Percentiles rank a stretch among this genome's conserved stretches.
phyloP scores from a whole-genome alignment of 2,888 invertebrate genomes.

The Scaptomyza cyrtandrae region DNA sequence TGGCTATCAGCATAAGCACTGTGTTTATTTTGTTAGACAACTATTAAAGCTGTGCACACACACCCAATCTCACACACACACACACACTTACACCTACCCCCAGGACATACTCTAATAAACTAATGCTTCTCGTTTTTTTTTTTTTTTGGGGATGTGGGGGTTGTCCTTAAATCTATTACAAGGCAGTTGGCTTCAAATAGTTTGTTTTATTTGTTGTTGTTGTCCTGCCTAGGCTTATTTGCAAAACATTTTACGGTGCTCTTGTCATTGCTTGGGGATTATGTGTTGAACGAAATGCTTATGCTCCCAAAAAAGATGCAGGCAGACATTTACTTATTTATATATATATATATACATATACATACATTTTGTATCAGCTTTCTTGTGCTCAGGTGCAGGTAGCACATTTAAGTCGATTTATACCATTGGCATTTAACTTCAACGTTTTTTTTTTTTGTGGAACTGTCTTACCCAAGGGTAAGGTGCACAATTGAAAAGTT shows the following conservation, averaged over 20 bases:
- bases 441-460: not conserved
- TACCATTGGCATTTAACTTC: conserved; percentile 19
- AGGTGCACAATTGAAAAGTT: not conserved
- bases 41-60: conserved; percentile 63
- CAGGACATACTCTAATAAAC: conserved; percentile 65
- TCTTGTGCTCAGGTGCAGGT: conserved; percentile 39
- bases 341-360: too few relatives aligned
- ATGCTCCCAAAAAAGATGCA: conserved; percentile 13
- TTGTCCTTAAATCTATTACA: conserved; percentile 70
- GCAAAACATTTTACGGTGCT: conserved; percentile 64
- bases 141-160: conserved; percentile 41
- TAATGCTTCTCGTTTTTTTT: conserved; percentile 60
- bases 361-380: not conserved
- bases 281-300: conserved; percentile 18
- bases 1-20: conserved; percentile 55
- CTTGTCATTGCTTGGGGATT: conserved; percentile 46
- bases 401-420: conserved; percentile 20
- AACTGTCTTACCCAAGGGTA: not conserved
- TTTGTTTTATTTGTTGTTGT: conserved; percentile 39
- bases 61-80: conserved; percentile 26
- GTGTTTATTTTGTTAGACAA: conserved; percentile 53
- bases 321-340: not conserved
- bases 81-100: conserved; percentile 1
- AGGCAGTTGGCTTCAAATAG: conserved; percentile 47
- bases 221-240: conserved; percentile 57